Evolutionary conservation across 92 coral and sea anemone species (phyloP).

Genomic region (Umimayanthus kanabou): DNA sequence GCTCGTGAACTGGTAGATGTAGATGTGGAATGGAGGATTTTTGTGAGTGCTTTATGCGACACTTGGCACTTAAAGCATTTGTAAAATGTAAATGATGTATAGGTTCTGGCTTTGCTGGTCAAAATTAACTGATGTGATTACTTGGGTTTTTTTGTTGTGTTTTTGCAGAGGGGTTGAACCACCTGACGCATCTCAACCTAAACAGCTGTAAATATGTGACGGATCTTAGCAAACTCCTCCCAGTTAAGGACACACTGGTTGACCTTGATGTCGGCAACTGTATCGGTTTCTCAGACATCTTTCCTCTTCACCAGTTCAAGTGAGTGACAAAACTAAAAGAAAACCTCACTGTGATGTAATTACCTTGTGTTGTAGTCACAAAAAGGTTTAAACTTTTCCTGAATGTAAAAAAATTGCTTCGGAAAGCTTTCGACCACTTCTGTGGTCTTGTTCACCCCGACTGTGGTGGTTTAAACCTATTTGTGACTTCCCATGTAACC

Average conservation of each 20-base stretch:
- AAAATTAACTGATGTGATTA: not conserved
- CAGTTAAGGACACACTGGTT: constrained; percentile 72
- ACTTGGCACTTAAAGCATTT: too few relatives aligned
- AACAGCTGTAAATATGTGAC: constrained; percentile 88
- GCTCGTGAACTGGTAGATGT: not conserved
- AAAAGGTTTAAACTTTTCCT: too few relatives aligned
- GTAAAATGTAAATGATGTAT: not conserved
- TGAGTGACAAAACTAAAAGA: constrained; percentile 32
- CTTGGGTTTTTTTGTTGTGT: too few relatives aligned
- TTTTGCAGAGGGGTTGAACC: constrained; percentile 76
- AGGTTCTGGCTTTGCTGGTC: not conserved
- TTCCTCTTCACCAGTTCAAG: constrained; percentile 77
- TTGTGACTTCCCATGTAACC: too few relatives aligned
- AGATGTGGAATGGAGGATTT: not conserved
- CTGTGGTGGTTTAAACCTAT: too few relatives aligned
- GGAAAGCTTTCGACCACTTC: too few relatives aligned
- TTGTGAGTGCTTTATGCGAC: not conserved
- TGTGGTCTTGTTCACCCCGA: too few relatives aligned
- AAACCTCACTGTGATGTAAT: not conserved
- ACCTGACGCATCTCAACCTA: constrained; percentile 72
- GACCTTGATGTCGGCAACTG: constrained; percentile 87
- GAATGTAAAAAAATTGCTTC: too few relatives aligned
- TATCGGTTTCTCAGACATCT: constrained; percentile 73
- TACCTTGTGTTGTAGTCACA: not conserved
- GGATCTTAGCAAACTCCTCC: constrained; percentile 76